Conservation (phyloP, 2,888 invertebrate genomes). For the Xylota sylvarum region DNA sequence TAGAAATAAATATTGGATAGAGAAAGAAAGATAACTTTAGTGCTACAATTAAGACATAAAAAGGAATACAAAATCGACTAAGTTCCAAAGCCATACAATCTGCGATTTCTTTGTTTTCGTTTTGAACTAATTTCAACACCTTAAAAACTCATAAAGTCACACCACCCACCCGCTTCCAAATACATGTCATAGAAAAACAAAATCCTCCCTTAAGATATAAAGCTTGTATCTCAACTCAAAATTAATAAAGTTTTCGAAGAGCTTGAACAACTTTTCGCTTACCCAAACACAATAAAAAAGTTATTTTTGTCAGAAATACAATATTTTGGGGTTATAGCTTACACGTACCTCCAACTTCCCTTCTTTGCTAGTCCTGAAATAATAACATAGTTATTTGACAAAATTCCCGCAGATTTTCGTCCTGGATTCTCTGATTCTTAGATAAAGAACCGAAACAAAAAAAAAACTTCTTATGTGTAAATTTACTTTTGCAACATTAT, state of each 20-base stretch:
- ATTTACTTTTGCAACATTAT: conserved; percentile 52
- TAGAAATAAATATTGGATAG: conserved; percentile 8
- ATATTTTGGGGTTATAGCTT: conserved; percentile 39
- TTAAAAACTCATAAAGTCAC: background rate
- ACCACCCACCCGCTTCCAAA: background rate
- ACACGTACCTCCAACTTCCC: background rate
- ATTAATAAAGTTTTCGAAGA: conserved; percentile 53
- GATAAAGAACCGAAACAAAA: conserved; percentile 9
- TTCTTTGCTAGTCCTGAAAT: conserved; percentile 22
- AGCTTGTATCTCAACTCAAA: conserved; percentile 16
- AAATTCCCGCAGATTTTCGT: conserved; percentile 45
- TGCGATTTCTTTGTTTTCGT: background rate
- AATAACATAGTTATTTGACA: conserved; percentile 42
- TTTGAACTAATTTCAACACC: background rate
- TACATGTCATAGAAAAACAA: background rate
- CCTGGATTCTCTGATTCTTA: conserved; percentile 1
- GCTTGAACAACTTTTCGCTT: conserved; percentile 24
- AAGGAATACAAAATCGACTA: conserved; percentile 11
- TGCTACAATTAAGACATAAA: background rate
- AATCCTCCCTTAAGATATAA: background rate
- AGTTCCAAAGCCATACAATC: too few relatives aligned
- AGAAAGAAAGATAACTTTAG: background rate
- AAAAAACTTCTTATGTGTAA: conserved; percentile 27
- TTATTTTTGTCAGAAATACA: conserved; percentile 34
- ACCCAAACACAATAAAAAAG: conserved; percentile 34